Conservation (phyloP, 2,113 vertebrate species). For the Odocoileus virginianus region DNA sequence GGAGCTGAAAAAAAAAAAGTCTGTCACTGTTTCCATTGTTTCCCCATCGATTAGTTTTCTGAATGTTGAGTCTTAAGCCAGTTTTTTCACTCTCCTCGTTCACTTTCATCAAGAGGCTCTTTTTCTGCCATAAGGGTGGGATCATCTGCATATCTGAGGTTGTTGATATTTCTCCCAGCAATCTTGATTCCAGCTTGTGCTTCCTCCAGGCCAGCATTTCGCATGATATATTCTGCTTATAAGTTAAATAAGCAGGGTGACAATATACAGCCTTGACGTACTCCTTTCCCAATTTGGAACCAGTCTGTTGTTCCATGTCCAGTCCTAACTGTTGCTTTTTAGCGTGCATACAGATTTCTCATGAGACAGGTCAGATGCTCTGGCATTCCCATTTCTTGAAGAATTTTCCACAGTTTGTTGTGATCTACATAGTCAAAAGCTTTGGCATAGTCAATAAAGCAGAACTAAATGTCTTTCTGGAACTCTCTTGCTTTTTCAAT, state of each 20-base stretch:
- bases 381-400: neutral
- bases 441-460: neutral
- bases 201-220: neutral
- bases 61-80: neutral
- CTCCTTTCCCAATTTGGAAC: neutral
- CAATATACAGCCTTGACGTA: neutral
- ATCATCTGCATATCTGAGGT: neutral
- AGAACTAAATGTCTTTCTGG: neutral
- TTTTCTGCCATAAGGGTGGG: neutral
- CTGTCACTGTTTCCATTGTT: neutral
- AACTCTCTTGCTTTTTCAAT: neutral
- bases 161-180: neutral
- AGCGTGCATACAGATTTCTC: neutral
- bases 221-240: neutral
- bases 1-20: neutral
- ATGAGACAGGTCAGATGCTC: neutral
- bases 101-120: neutral
- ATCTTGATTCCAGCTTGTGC: neutral
- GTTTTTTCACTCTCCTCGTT: neutral
- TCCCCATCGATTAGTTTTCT: neutral
- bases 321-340: neutral
- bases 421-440: too few relatives aligned
- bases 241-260: neutral
- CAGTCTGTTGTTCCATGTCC: neutral
- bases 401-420: neutral